phyloP scores from a whole-genome alignment of 2,888 invertebrate species.

The Rhopalosiphum nymphaeae region DNA sequence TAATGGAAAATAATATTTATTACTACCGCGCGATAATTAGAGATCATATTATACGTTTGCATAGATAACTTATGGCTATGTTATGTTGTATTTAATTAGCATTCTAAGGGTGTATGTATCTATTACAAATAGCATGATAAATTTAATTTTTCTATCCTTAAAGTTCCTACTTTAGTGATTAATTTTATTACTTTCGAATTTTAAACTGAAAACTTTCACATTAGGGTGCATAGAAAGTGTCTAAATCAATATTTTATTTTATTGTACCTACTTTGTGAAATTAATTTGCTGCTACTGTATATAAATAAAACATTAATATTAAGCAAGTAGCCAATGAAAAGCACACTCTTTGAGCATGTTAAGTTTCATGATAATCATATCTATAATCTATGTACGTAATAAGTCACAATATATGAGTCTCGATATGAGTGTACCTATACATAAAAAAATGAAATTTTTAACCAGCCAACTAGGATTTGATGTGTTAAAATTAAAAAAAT shows the following conservation, averaged over 20 bases:
- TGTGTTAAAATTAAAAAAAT: neutral
- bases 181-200: conserved; percentile 29
- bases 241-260: conserved; percentile 41
- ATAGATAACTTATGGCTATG: neutral
- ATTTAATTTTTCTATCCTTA: neutral
- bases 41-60: neutral
- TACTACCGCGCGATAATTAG: neutral
- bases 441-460: neutral
- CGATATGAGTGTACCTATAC: neutral
- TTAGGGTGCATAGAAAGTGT: conserved; percentile 44
- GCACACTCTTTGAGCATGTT: neutral
- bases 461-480: neutral
- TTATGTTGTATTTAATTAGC: neutral
- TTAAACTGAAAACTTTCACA: conserved; percentile 28
- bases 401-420: neutral
- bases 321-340: neutral
- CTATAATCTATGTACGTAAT: neutral
- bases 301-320: conserved; percentile 49
- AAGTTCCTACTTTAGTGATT: neutral
- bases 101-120: conserved; percentile 1
- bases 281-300: conserved; percentile 22
- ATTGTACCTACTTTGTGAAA: conserved; percentile 23
- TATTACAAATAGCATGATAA: neutral
- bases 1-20: neutral
- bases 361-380: neutral